These are phyloP conservation scores for Sminthurides bifidus DNA, from an alignment of 1,140 invertebrate genomes.

Conservation along the genomic window DNA sequence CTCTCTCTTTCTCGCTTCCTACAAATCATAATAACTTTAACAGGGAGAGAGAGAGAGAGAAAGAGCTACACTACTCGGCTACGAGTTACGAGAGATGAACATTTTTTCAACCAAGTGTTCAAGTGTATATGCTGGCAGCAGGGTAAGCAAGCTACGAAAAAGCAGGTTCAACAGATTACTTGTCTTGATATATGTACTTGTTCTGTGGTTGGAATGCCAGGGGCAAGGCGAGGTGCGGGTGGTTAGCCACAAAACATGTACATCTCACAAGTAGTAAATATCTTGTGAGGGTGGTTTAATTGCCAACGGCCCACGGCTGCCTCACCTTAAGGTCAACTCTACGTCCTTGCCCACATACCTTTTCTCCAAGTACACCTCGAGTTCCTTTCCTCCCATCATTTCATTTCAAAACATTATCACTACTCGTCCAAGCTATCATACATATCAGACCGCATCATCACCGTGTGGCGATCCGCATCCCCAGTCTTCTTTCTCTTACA, in stretches of 20 bases:
- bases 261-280: conserved; percentile 17
- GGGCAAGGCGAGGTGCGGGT: conserved; percentile 30
- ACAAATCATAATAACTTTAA: not conserved
- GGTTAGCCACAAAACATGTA: conserved; percentile 25
- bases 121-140: not conserved
- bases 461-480: no score
- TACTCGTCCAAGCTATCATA: no score
- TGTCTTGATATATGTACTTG: conserved; percentile 9
- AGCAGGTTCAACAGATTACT: conserved; percentile 9
- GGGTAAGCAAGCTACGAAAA: not conserved
- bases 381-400: conserved; percentile 15
- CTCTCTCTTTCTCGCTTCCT: not conserved
- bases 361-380: conserved; percentile 14
- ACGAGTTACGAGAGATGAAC: no score
- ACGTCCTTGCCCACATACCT: conserved; percentile 31
- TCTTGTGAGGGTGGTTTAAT: conserved; percentile 28
- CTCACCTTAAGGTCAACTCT: conserved; percentile 31
- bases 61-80: no score
- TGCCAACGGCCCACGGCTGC: conserved; percentile 30
- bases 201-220: conserved; percentile 26
- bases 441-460: no score
- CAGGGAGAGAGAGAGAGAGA: no score
- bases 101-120: no score
- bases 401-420: no score
- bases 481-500: no score